Evolutionary conservation across 1,140 invertebrate species (phyloP).

Genomic region (Diploscapter pachys): DNA sequence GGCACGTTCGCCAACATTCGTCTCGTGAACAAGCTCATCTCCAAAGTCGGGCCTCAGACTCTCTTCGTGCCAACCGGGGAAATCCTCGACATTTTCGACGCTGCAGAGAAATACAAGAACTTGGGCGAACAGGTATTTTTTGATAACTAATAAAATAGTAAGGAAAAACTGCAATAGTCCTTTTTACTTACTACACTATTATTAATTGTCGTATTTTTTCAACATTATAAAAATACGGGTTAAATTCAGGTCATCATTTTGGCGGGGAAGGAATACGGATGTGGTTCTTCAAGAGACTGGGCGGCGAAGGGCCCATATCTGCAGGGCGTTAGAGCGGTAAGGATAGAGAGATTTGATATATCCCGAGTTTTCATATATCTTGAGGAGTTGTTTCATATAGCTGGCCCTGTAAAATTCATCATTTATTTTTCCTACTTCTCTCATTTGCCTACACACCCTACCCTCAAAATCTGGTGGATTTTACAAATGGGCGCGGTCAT

Average conservation of each 20-base stretch:
- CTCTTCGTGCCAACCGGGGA: constrained; percentile 81
- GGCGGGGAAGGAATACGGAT: constrained; percentile 95
- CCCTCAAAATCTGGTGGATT: no score
- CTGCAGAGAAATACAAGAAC: constrained; percentile 76
- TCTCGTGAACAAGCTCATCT: constrained; percentile 84
- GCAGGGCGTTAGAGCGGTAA: constrained; percentile 55
- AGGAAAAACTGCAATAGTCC: constrained; percentile 16
- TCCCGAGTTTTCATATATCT: not conserved
- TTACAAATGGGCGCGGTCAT: not conserved
- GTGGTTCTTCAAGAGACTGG: constrained; percentile 85
- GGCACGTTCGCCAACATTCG: constrained; percentile 98
- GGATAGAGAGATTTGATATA: not conserved
- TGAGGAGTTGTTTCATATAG: not conserved
- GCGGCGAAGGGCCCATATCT: constrained; percentile 94
- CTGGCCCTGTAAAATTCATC: no score
- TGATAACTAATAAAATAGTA: not conserved
- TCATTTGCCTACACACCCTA: no score
- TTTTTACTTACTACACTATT: constrained; percentile 22
- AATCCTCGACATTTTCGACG: constrained; percentile 91
- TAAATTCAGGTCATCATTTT: constrained; percentile 65
- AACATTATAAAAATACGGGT: not conserved
- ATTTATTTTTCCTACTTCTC: no score
- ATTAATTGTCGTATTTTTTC: constrained; percentile 4
- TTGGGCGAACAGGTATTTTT: constrained; percentile 69
- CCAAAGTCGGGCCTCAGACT: constrained; percentile 79